Evolutionary conservation across 2,888 invertebrate genomes (phyloP).

Genomic region (Mimumesa dahlbomi): DNA sequence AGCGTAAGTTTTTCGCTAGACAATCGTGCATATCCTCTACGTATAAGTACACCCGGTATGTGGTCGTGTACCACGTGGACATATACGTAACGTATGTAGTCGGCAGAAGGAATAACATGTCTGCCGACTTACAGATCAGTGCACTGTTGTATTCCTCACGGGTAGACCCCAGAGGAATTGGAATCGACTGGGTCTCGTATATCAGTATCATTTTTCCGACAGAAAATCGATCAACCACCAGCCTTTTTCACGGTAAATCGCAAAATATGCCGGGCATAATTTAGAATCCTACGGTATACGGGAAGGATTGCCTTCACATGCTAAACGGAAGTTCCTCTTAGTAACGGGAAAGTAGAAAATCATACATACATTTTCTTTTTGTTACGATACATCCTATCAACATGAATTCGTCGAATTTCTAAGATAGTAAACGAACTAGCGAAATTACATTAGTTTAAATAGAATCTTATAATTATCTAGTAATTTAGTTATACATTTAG

Average conservation of each 20-base stretch:
- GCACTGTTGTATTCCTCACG: slow-evolving; percentile 49
- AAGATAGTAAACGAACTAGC: too few relatives aligned
- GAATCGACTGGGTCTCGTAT: slow-evolving; percentile 59
- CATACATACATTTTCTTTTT: background rate
- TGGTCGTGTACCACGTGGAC: slow-evolving; percentile 4
- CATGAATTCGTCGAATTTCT: too few relatives aligned
- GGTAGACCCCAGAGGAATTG: slow-evolving; percentile 49
- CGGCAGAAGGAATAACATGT: slow-evolving; percentile 1
- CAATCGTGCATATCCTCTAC: slow-evolving; percentile 6
- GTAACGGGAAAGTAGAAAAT: slow-evolving; percentile 17
- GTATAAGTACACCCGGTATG: slow-evolving; percentile 18
- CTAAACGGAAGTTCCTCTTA: slow-evolving; percentile 45
- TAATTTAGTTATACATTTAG: too few relatives aligned
- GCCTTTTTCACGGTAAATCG: slow-evolving; percentile 51
- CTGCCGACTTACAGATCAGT: slow-evolving; percentile 44
- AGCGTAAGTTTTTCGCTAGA: slow-evolving; percentile 25
- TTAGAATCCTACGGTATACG: slow-evolving; percentile 43
- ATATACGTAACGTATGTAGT: background rate
- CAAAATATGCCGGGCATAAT: slow-evolving; percentile 67
- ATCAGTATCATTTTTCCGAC: slow-evolving; percentile 66
- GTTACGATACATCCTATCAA: background rate
- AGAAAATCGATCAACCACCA: slow-evolving; percentile 62
- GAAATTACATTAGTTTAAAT: too few relatives aligned
- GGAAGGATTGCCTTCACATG: slow-evolving; percentile 53
- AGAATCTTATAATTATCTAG: too few relatives aligned